Evolutionary conservation across 2,113 vertebrate genomes (phyloP), one percentile per base, ranked within the genome.

Genomic region (Struthidea cinerea): DNA sequence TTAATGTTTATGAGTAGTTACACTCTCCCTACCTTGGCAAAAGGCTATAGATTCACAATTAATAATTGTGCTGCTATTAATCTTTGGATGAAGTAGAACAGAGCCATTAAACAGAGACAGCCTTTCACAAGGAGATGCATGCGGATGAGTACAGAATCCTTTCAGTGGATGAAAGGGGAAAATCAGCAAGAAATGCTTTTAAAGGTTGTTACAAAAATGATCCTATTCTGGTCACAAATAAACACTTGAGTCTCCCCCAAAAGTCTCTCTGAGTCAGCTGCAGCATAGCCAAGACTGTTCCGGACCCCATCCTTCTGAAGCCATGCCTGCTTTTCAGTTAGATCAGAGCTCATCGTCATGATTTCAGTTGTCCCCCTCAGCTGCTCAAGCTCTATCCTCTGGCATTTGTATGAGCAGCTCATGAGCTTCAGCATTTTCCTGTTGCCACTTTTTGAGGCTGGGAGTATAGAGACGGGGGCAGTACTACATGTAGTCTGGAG

Each of bases 1-100:
- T 52, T 93, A 84, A 88, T 78, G 88, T 93, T 94, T 81, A 64
- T 78, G 79, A 87, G 56, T 79, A 93, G 90, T 78, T 93, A 85
- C 71, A 49, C 33, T 90, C 70, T 78, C 57, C 17, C 49, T 76
- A 78, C 67, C 78, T 92, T 68, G 47, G 76, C 52, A 94, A 93
- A 88, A 75, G 32, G 47, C n/a, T 86, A 55, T 88, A 60, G 41
- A 90, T 81, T 93, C 85, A 75, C 83, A 90, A 96, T 81, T 92
- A 90, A 81, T 84, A 90, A 68, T 56, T 81, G 39, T 41, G 35
- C 63, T 94, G 93, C 37, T 87, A 82, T 87, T 95, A 95, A 84
- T 96, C 94, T 89, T 84, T 49, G 83, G 89, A 64, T 65, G 60
- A 93, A 90, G 68, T 35, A n/a, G 73, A 86, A 90, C 52, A n/a